Conservation (phyloP, 2,113 vertebrate genomes). For the Zosterops hypoxanthus region DNA sequence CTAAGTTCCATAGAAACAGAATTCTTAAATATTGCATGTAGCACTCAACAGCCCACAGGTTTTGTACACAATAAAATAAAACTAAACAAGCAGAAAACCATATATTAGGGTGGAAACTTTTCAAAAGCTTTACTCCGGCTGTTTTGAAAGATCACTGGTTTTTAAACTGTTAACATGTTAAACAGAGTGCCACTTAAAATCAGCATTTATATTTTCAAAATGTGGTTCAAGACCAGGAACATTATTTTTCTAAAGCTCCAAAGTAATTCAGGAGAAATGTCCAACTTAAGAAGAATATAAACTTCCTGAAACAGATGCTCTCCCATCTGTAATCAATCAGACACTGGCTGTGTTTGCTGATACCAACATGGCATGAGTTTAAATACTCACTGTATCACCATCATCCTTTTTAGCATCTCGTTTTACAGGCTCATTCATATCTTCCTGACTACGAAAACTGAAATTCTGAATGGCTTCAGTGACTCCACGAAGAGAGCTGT, state of each 20-base stretch:
- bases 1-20: neutral
- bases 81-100: neutral
- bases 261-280: neutral
- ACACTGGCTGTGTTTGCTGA: neutral
- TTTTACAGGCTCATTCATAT: conserved; percentile 91
- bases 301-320: neutral
- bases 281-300: neutral
- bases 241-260: neutral
- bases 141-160: neutral
- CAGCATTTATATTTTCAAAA: neutral
- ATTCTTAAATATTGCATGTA: neutral
- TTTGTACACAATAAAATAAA: neutral
- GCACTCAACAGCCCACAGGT: neutral
- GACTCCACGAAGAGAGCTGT: conserved; percentile 94
- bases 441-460: conserved; percentile 94
- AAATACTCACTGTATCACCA: conserved; percentile 77
- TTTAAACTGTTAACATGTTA: neutral
- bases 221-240: neutral
- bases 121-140: neutral
- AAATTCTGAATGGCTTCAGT: conserved; percentile 98
- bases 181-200: neutral
- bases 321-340: neutral
- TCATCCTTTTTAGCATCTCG: conserved; percentile 82
- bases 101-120: neutral
- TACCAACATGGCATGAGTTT: neutral